Evolutionary conservation across 2,888 invertebrate genomes (phyloP).

Genomic region (Drosophila maculinotata): DNA sequence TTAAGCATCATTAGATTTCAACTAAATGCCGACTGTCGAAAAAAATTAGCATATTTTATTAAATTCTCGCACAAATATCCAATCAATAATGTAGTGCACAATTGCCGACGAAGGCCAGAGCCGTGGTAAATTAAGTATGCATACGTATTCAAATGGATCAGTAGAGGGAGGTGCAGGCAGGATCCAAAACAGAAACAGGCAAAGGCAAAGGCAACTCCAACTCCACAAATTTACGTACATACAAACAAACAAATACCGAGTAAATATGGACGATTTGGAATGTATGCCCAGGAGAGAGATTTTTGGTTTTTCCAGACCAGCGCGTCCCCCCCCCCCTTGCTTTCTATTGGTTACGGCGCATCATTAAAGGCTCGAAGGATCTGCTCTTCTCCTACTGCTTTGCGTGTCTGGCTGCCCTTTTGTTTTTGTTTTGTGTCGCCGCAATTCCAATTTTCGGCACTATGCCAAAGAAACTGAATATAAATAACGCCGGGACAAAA

Average conservation of each 20-base stretch:
- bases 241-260: constrained; percentile 29
- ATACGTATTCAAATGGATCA: constrained; percentile 78
- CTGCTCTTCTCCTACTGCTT: background rate
- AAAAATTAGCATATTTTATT: constrained; percentile 80
- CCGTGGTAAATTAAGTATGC: constrained; percentile 76
- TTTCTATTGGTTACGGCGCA: constrained; percentile 58
- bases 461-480: constrained; percentile 30
- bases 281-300: constrained; percentile 69
- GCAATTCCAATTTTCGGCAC: constrained; percentile 17
- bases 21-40: constrained; percentile 59
- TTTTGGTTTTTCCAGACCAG: constrained; percentile 71
- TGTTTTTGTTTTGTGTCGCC: constrained; percentile 21
- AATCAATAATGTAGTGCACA: constrained; percentile 78
- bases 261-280: constrained; percentile 28
- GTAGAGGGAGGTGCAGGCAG: constrained; percentile 16
- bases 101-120: constrained; percentile 38
- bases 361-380: constrained; percentile 64
- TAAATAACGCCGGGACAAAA: constrained; percentile 29
- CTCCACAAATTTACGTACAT: constrained; percentile 36
- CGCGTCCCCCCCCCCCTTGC: constrained; percentile 18
- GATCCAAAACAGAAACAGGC: constrained; percentile 19
- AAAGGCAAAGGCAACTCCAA: constrained; percentile 34
- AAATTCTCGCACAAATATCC: constrained; percentile 77
- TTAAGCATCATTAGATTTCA: constrained; percentile 44
- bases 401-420: constrained; percentile 49